Conservation (phyloP, 2,888 invertebrate genomes). For the Sicus ferrugineus region DNA sequence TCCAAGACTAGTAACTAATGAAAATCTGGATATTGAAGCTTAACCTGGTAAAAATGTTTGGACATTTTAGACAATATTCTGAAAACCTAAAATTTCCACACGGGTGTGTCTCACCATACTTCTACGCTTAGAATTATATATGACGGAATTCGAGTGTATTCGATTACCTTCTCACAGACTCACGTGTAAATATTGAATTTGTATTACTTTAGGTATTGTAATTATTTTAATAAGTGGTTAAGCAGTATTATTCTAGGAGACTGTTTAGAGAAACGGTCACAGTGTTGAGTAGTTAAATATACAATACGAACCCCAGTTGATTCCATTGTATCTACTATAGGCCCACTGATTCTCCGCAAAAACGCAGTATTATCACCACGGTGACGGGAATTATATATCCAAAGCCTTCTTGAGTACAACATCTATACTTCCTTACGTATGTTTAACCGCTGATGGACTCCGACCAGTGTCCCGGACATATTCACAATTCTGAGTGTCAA, state of each 20-base stretch:
- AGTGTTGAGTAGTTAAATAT: constrained; percentile 33
- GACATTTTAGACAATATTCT: background rate
- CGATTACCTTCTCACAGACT: too few relatives aligned
- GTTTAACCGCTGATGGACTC: too few relatives aligned
- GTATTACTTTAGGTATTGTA: background rate
- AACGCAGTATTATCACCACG: background rate
- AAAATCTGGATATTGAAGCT: background rate
- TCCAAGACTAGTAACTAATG: too few relatives aligned
- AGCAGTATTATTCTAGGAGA: background rate
- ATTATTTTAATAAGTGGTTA: background rate
- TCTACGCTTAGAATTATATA: too few relatives aligned
- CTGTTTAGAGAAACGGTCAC: background rate
- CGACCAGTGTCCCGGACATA: background rate
- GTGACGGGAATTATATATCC: background rate
- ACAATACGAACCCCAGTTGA: constrained; percentile 3
- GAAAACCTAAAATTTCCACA: too few relatives aligned
- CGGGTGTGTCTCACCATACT: too few relatives aligned
- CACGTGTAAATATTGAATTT: constrained; percentile 1
- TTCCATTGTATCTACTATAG: background rate
- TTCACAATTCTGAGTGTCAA: constrained; percentile 24
- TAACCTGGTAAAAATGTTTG: background rate
- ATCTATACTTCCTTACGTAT: background rate
- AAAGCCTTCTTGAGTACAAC: constrained; percentile 31
- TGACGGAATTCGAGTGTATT: too few relatives aligned
- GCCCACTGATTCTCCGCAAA: too few relatives aligned